phyloP scores from a whole-genome alignment of 2,113 vertebrate species.

The Cariama cristata region DNA sequence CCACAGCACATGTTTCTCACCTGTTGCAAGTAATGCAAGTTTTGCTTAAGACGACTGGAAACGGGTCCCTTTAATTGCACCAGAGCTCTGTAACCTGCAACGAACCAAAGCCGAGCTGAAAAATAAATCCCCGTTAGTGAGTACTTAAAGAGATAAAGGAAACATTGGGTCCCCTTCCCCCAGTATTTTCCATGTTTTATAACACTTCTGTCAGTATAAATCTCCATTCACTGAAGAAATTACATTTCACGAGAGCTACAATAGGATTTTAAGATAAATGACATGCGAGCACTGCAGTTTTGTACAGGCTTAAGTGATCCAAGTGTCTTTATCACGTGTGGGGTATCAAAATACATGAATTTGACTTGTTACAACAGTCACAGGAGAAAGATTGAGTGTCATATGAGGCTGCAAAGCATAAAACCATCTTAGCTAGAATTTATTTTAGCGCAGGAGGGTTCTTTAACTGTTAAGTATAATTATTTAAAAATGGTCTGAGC shows the following conservation, averaged over 20 bases:
- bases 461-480: not conserved
- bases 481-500: not conserved
- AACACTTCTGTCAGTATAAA: slow-evolving; percentile 56
- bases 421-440: not conserved
- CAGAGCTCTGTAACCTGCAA: not conserved
- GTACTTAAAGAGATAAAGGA: not conserved
- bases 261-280: slow-evolving; percentile 57
- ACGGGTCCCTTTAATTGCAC: not conserved
- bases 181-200: slow-evolving; percentile 22
- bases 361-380: slow-evolving; percentile 15
- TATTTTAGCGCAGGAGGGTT: not conserved
- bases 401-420: not conserved
- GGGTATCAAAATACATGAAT: slow-evolving; percentile 43
- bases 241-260: slow-evolving; percentile 3
- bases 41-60: not conserved
- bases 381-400: not conserved
- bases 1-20: not conserved
- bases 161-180: not conserved
- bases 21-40: not conserved
- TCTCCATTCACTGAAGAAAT: slow-evolving; percentile 42
- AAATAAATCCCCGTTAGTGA: not conserved
- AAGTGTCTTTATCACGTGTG: not conserved
- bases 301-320: slow-evolving; percentile 20
- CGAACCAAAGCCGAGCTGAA: not conserved
- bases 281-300: slow-evolving; percentile 23